A percentile compares a stretch with the other conserved stretches of the same genome.
Evolutionary conservation across 2,888 invertebrate species (phyloP).

Genomic region (Drosophila pseudotakahashii): DNA sequence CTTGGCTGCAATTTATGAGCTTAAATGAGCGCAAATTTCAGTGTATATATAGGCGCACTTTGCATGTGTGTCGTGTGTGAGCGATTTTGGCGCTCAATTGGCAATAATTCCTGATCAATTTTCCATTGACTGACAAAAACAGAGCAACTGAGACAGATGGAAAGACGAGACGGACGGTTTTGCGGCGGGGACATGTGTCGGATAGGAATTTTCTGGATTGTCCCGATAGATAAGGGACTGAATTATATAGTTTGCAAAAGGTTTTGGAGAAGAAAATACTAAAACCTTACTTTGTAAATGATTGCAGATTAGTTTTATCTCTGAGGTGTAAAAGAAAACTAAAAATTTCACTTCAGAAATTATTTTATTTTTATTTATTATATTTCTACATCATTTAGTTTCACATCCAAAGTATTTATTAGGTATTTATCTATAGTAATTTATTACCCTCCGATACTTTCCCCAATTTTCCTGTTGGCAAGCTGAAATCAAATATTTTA

Average conservation of each 20-base stretch:
- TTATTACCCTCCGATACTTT: conserved; percentile 3
- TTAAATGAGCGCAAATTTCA: conserved; percentile 63
- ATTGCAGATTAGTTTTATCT: not conserved
- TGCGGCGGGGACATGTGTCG: conserved; percentile 19
- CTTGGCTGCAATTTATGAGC: conserved; percentile 69
- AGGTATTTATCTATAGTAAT: conserved; percentile 3
- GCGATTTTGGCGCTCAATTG: conserved; percentile 62
- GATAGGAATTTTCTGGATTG: conserved; percentile 39
- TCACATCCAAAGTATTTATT: not conserved
- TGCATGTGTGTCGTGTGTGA: conserved; percentile 26
- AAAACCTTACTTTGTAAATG: not conserved
- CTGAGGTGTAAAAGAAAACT: too few species aligned
- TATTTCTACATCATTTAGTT: not conserved
- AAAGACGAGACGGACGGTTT: conserved; percentile 6
- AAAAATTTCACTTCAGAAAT: too few species aligned
- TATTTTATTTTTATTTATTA: too few species aligned
- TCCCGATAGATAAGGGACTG: conserved; percentile 11
- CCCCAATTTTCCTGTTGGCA: conserved; percentile 14
- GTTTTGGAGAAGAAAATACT: not conserved
- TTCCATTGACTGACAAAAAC: conserved; percentile 53
- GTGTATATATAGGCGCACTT: conserved; percentile 10
- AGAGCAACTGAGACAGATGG: conserved; percentile 22
- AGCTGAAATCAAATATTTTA: not conserved
- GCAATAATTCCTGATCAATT: conserved; percentile 56
- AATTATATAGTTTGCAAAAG: not conserved